phyloP scores from a whole-genome alignment of 2,888 invertebrate species.

The Brachypterus glaber region DNA sequence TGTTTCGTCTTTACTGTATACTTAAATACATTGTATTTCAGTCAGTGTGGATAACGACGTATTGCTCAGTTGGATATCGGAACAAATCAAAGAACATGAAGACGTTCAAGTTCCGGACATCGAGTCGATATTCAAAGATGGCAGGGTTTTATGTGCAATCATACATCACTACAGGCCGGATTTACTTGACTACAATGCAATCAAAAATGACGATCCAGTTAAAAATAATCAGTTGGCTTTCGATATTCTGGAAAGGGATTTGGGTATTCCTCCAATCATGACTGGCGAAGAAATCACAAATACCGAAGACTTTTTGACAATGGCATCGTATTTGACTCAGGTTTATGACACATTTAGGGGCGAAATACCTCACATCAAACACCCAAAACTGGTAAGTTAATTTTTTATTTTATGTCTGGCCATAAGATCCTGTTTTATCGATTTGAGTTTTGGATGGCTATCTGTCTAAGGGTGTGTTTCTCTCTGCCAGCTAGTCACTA shows the following conservation, averaged over 20 bases:
- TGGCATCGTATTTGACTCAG: slow-evolving; percentile 78
- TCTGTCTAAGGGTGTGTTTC: too few species aligned
- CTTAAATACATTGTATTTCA: slow-evolving; percentile 15
- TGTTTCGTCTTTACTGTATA: background rate
- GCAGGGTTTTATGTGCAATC: slow-evolving; percentile 61
- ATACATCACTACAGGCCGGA: slow-evolving; percentile 84
- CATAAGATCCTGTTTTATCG: too few species aligned
- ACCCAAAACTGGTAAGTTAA: slow-evolving; percentile 56
- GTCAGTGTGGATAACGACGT: slow-evolving; percentile 54
- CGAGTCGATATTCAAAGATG: slow-evolving; percentile 59
- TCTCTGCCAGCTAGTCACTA: too few species aligned
- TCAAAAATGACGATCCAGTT: slow-evolving; percentile 54
- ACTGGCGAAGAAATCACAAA: slow-evolving; percentile 67
- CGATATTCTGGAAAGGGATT: slow-evolving; percentile 73
- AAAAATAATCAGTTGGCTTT: slow-evolving; percentile 77
- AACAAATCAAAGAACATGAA: slow-evolving; percentile 57
- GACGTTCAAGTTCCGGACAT: slow-evolving; percentile 54
- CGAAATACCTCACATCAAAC: slow-evolving; percentile 76
- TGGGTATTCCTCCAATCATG: slow-evolving; percentile 60
- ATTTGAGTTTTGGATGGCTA: too few species aligned
- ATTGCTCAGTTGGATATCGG: slow-evolving; percentile 68
- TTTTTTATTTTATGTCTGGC: too few species aligned
- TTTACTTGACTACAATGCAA: slow-evolving; percentile 63
- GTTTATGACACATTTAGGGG: slow-evolving; percentile 86
- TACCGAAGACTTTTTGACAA: slow-evolving; percentile 60